A percentile compares a stretch with the other conserved stretches of the same genome.
Conservation (phyloP, 2,113 vertebrate genomes). For the Cyprichromis sp. region DNA sequence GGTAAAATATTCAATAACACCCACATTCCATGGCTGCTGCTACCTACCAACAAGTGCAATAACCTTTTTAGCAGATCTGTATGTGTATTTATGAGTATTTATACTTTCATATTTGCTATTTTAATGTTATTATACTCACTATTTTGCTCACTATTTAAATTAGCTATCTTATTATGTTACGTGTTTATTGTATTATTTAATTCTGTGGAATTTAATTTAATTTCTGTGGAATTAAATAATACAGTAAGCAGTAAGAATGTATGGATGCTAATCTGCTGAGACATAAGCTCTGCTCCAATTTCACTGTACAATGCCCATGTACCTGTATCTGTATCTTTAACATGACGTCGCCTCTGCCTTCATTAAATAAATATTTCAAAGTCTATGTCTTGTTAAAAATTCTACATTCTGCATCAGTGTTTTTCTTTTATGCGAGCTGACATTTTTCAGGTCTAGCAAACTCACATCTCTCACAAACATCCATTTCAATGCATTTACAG, state of each 20-base stretch:
- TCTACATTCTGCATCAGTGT: background rate
- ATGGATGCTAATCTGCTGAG: background rate
- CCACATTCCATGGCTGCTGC: background rate
- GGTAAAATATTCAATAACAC: background rate
- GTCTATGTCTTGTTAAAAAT: background rate
- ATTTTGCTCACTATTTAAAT: background rate
- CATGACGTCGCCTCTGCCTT: background rate
- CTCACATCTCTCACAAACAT: background rate
- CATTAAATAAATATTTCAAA: background rate
- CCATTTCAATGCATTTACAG: background rate
- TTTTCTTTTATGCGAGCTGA: background rate
- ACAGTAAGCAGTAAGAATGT: background rate
- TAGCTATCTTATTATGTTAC: background rate
- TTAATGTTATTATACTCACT: background rate
- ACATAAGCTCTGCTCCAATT: background rate
- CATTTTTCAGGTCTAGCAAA: background rate
- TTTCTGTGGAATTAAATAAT: background rate
- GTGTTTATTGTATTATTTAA: background rate
- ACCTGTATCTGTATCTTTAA: background rate
- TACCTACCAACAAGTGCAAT: background rate
- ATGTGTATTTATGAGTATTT: background rate
- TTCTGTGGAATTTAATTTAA: background rate
- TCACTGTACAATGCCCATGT: background rate
- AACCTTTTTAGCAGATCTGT: background rate
- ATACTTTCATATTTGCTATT: background rate